Evolutionary conservation across 1,140 invertebrate species (phyloP), one percentile per base, ranked within the genome.

Genomic region (Cecropterus lyciades): DNA sequence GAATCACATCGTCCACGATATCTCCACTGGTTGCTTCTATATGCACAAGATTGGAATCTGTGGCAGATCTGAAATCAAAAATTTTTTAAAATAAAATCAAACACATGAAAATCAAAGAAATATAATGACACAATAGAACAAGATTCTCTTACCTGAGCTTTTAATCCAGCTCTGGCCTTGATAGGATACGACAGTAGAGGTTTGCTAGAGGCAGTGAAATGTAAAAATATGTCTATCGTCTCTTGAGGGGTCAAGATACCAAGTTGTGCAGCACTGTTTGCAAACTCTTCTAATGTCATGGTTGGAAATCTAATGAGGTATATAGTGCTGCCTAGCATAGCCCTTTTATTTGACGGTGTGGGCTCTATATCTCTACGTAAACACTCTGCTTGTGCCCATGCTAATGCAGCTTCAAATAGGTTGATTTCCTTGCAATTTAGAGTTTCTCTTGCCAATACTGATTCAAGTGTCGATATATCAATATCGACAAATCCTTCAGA

Each of bases 401-500:
- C 95, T 30, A 98, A 91, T n/a, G 97, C 97, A 40, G 97, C 97
- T 84, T 98, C 96, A 92, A 98, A 97, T 45, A 98, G 90, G 85
- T 96, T 95, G 73, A 97, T 97, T 93, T 98, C 97, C 87, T 97
- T 97, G 87, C 97, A 98, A 87, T 98, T 98, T 30, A 98, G 92
- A 3, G 97, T 98, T 92, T 98, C 97, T 67, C 97, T 94, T 49
- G 95, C 95, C 67, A 98, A 93, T 72, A 98, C 97, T 37, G 96
- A 97, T 85, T 97, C 96, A 59, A 98, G 93, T 0, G 97, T 98
- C 63, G 96, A 95, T 73, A 96, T 95, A 91, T 98, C 97, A 80
- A 98, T 98, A 82, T 98, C 97, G 66, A 97, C 95, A 93, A 98
- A 98, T 67, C 97, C 97, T 83, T 98, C 97, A n/a, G 97, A 98